Conservation (phyloP, 2,797 vertebrate genomes). For the Poecile montanus region DNA sequence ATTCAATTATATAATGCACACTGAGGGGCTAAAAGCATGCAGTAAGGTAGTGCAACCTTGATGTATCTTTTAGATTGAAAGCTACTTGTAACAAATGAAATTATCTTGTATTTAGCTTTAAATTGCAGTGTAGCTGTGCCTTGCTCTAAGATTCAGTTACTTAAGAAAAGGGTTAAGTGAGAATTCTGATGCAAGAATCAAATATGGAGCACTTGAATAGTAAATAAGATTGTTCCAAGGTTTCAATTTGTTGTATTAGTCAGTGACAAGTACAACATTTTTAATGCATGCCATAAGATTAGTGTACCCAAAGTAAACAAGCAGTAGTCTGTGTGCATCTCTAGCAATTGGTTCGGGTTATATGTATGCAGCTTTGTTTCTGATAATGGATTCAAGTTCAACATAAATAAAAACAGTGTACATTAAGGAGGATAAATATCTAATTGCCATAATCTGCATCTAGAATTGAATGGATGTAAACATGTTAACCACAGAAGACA, state of each 20-base stretch:
- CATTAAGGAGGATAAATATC: slow-evolving; percentile 71
- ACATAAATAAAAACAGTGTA: slow-evolving; percentile 74
- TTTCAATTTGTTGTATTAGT: slow-evolving; percentile 70
- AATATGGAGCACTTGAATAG: slow-evolving; percentile 19
- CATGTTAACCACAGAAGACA: slow-evolving; percentile 6
- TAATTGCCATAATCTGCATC: slow-evolving; percentile 69
- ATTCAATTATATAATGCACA: neutral
- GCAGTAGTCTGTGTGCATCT: slow-evolving; percentile 66
- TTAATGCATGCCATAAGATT: slow-evolving; percentile 74
- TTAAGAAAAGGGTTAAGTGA: slow-evolving; percentile 25
- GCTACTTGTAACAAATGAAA: neutral
- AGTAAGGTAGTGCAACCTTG: neutral
- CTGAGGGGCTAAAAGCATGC: neutral
- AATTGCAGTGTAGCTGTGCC: neutral
- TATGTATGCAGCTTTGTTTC: slow-evolving; percentile 76
- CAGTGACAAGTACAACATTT: slow-evolving; percentile 73
- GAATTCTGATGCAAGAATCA: slow-evolving; percentile 37
- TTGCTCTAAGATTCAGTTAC: neutral
- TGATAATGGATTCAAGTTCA: slow-evolving; percentile 76
- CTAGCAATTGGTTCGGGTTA: slow-evolving; percentile 53
- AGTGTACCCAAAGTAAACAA: slow-evolving; percentile 71
- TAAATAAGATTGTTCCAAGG: slow-evolving; percentile 26
- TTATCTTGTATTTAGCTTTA: neutral
- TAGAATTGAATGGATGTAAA: slow-evolving; percentile 50
- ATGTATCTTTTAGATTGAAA: neutral